These are phyloP conservation scores for Lobophora halterata DNA, from an alignment of 2,888 invertebrate genomes.

Conservation along the genomic window DNA sequence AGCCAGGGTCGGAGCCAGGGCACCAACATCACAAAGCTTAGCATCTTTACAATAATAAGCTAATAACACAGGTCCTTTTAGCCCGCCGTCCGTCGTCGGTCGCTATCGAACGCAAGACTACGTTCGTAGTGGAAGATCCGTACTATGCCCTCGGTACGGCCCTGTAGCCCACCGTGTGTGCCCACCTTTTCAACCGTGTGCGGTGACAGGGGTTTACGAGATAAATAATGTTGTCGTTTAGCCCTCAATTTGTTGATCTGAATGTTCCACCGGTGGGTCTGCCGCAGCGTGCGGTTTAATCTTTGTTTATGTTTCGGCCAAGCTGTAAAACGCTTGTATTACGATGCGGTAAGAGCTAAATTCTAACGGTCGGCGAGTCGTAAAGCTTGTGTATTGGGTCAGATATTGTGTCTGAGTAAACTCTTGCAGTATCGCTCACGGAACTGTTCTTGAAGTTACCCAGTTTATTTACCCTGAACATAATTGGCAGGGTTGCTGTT, in stretches of 20 bases:
- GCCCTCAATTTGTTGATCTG: slow-evolving; percentile 46
- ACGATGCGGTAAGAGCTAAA: slow-evolving; percentile 29
- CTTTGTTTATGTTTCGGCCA: slow-evolving; percentile 26
- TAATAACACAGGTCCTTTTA: too few relatives aligned
- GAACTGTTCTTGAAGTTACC: too few relatives aligned
- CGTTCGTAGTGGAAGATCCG: too few relatives aligned
- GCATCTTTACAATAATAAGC: too few relatives aligned
- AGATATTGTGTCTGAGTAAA: too few relatives aligned
- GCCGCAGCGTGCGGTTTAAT: slow-evolving; percentile 23
- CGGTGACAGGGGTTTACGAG: slow-evolving; percentile 43
- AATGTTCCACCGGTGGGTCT: slow-evolving; percentile 31
- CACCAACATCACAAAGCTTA: too few relatives aligned
- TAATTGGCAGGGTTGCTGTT: too few relatives aligned
- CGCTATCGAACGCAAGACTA: too few relatives aligned
- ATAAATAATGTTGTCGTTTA: slow-evolving; percentile 49
- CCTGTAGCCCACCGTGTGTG: slow-evolving; percentile 2
- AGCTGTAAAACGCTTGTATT: slow-evolving; percentile 29
- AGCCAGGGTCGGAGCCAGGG: slow-evolving; percentile 8
- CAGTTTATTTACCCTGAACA: too few relatives aligned
- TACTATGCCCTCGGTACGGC: not conserved
- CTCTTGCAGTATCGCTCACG: not conserved
- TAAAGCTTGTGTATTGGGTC: slow-evolving; percentile 3
- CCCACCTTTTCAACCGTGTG: slow-evolving; percentile 31
- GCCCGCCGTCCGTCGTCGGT: too few relatives aligned
- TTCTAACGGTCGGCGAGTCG: slow-evolving; percentile 24